These are phyloP conservation scores for Pseudotriccus pelzelni DNA, from an alignment of 2,797 vertebrate species.

Conservation along the genomic window DNA sequence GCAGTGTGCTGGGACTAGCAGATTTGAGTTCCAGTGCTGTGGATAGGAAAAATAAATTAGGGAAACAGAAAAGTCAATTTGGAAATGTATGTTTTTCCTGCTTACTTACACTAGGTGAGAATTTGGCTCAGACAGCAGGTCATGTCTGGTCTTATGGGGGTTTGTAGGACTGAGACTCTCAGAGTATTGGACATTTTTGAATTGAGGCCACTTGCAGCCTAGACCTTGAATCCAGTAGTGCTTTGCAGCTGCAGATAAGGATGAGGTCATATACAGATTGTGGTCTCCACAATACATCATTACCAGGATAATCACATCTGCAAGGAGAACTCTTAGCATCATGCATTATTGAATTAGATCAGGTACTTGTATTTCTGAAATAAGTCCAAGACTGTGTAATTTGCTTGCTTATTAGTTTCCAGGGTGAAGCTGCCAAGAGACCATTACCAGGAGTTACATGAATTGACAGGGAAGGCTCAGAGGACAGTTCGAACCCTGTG, in stretches of 20 bases:
- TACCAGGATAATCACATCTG: constrained; percentile 57
- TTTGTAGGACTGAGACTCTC: background rate
- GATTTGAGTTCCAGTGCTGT: background rate
- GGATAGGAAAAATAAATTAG: background rate
- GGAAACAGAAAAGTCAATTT: background rate
- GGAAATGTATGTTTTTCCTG: background rate
- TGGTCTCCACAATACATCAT: constrained; percentile 47
- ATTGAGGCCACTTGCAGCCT: constrained; percentile 28
- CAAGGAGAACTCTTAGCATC: constrained; percentile 40
- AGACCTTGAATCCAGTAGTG: constrained; percentile 19
- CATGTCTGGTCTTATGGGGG: background rate
- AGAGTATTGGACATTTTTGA: constrained; percentile 12
- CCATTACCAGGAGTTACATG: constrained; percentile 51
- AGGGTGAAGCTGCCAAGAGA: constrained; percentile 47
- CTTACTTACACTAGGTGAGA: constrained; percentile 36
- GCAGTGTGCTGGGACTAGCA: constrained; percentile 2
- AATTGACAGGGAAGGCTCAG: constrained; percentile 41
- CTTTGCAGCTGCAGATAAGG: constrained; percentile 63
- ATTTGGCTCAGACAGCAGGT: constrained; percentile 25
- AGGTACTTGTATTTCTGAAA: constrained; percentile 61
- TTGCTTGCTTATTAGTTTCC: constrained; percentile 47
- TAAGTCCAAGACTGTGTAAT: constrained; percentile 37
- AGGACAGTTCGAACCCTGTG: constrained; percentile 43
- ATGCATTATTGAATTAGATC: constrained; percentile 62
- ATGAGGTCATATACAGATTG: constrained; percentile 53